These are phyloP conservation scores for Megalopta genalis DNA, from an alignment of 1,140 invertebrate genomes.

Conservation along the genomic window DNA sequence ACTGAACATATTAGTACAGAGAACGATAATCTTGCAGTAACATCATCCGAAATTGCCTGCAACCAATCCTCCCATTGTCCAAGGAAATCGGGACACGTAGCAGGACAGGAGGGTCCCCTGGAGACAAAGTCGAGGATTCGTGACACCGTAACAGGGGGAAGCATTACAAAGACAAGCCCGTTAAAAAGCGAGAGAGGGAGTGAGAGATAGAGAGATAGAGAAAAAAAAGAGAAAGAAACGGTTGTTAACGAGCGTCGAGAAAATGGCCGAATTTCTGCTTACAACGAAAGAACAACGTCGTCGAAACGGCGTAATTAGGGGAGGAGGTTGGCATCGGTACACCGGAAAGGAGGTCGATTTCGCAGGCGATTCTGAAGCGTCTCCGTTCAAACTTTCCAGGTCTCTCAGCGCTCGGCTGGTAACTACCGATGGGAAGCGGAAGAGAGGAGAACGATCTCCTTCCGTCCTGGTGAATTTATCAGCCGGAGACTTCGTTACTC, in stretches of 20 bases:
- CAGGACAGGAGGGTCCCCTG: too few relatives aligned
- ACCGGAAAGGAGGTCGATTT: slow-evolving; percentile 62
- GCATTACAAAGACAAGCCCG: background rate
- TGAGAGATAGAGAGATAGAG: too few relatives aligned
- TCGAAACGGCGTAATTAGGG: slow-evolving; percentile 64
- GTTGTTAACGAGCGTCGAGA: slow-evolving; percentile 42
- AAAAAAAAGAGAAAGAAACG: background rate
- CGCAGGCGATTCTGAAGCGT: slow-evolving; percentile 48
- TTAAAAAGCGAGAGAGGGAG: too few relatives aligned
- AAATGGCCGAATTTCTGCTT: slow-evolving; percentile 48
- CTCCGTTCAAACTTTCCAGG: slow-evolving; percentile 55
- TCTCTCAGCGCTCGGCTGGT: slow-evolving; percentile 11
- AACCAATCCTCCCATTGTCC: background rate
- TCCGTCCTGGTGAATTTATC: slow-evolving; percentile 59
- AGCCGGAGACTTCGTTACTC: slow-evolving; percentile 56
- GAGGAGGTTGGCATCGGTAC: slow-evolving; percentile 41
- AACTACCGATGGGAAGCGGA: slow-evolving; percentile 33
- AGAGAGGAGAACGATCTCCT: slow-evolving; percentile 18
- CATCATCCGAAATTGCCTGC: too few relatives aligned
- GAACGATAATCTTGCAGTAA: too few relatives aligned
- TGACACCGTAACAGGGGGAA: background rate
- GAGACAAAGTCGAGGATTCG: slow-evolving; percentile 10
- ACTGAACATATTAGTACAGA: too few relatives aligned
- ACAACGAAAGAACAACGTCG: slow-evolving; percentile 57
- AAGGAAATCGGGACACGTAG: too few relatives aligned